Evolutionary conservation across 2,797 vertebrate genomes (phyloP).

Genomic region (Myotis vivesi): DNA sequence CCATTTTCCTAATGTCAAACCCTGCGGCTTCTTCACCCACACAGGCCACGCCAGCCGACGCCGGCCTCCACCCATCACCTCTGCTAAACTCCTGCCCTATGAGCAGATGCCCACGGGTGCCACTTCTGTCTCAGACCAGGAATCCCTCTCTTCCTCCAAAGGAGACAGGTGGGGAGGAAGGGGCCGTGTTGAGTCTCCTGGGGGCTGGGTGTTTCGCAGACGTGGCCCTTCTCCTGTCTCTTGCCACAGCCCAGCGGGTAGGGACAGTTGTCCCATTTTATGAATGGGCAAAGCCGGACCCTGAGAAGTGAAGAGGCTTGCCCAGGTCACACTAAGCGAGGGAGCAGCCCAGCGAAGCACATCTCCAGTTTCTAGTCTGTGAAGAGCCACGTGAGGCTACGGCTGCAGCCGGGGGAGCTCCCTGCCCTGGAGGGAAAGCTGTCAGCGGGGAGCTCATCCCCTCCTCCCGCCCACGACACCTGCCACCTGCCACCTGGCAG

Average conservation of each 20-base stretch:
- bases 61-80: fast-evolving
- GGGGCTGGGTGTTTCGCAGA: not conserved
- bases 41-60: not conserved
- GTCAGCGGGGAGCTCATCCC: not conserved
- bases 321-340: not conserved
- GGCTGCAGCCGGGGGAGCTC: not conserved
- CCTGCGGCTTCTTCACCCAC: not conserved
- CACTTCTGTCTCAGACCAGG: not conserved
- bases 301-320: not conserved
- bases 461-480: conserved; percentile 55
- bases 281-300: not conserved
- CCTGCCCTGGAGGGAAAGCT: not conserved
- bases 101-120: not conserved
- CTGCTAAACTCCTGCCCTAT: not conserved
- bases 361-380: not conserved
- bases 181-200: fast-evolving
- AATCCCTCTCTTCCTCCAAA: not conserved
- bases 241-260: fast-evolving
- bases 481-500: not conserved
- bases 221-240: too few relatives aligned
- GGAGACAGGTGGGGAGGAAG: not conserved
- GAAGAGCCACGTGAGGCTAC: not conserved
- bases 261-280: not conserved
- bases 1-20: not conserved
- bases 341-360: not conserved